Conservation (phyloP, 2,113 vertebrate species). For the Xiphias gladius region DNA sequence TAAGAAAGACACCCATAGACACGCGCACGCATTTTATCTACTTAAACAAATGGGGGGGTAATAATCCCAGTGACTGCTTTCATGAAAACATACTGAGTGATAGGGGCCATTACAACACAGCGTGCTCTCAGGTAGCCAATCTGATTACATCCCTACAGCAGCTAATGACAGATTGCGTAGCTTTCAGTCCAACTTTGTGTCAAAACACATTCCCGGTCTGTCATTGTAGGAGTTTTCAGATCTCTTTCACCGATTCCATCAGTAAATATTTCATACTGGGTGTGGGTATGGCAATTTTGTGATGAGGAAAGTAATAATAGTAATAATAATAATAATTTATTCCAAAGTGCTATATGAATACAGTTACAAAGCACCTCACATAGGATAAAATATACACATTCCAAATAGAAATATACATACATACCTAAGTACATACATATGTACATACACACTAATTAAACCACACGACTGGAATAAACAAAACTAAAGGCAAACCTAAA, state of each 20-base stretch:
- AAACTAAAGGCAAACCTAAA: too few species aligned
- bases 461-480: too few species aligned
- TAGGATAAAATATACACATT: too few species aligned
- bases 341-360: too few species aligned
- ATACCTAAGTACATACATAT: too few species aligned
- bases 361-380: too few species aligned
- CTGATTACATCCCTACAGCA: constrained; percentile 32
- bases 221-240: constrained; percentile 39
- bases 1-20: not conserved
- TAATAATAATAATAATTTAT: too few species aligned
- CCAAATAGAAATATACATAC: too few species aligned
- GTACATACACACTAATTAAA: too few species aligned
- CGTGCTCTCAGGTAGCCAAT: constrained; percentile 39
- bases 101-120: constrained; percentile 12
- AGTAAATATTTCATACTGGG: constrained; percentile 57
- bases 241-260: constrained; percentile 47
- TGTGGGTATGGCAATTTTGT: constrained; percentile 23
- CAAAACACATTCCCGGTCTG: constrained; percentile 47
- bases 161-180: constrained; percentile 38
- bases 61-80: constrained; percentile 20
- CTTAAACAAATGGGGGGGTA: constrained; percentile 21
- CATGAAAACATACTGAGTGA: constrained; percentile 56
- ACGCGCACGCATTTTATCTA: constrained; percentile 24
- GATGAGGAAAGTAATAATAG: constrained; percentile 7
- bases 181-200: constrained; percentile 46